Evolutionary conservation across 2,113 vertebrate genomes (phyloP).

Genomic region (Podilymbus podiceps): DNA sequence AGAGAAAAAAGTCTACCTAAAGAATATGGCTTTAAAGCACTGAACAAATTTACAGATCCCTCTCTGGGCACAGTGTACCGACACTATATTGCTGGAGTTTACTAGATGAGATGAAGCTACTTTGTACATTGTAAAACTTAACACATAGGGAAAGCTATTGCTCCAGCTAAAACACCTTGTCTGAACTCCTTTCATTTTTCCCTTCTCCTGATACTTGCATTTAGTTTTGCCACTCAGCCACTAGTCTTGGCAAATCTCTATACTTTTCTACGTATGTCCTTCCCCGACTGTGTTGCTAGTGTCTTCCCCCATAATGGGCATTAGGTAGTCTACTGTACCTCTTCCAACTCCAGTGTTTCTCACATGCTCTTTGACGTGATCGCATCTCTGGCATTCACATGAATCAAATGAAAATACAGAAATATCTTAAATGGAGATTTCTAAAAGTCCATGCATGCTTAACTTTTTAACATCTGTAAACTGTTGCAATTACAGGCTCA

Average conservation of each 20-base stretch:
- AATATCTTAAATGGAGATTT: not conserved
- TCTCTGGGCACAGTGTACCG: not conserved
- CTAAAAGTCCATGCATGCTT: not conserved
- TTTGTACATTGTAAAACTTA: not conserved
- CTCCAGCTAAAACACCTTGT: not conserved
- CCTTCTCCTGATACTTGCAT: not conserved
- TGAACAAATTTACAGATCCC: not conserved
- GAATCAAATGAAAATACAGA: not conserved
- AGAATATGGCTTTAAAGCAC: not conserved
- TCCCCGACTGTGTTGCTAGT: not conserved
- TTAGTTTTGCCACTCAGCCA: not conserved
- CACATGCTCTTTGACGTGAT: accelerated
- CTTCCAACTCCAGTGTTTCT: not conserved
- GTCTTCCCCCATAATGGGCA: not conserved
- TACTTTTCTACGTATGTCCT: not conserved
- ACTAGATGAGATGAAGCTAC: not conserved
- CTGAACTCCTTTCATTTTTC: not conserved
- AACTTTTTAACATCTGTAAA: not conserved
- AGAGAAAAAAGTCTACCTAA: not conserved
- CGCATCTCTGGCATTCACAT: not conserved
- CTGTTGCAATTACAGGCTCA: not conserved
- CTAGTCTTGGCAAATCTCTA: not conserved
- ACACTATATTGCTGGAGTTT: not conserved
- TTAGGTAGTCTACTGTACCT: not conserved
- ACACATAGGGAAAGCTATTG: not conserved